Base-by-base conservation (phyloP, 2,113 vertebrate genomes). In the Xyrauchen texanus region DNA sequence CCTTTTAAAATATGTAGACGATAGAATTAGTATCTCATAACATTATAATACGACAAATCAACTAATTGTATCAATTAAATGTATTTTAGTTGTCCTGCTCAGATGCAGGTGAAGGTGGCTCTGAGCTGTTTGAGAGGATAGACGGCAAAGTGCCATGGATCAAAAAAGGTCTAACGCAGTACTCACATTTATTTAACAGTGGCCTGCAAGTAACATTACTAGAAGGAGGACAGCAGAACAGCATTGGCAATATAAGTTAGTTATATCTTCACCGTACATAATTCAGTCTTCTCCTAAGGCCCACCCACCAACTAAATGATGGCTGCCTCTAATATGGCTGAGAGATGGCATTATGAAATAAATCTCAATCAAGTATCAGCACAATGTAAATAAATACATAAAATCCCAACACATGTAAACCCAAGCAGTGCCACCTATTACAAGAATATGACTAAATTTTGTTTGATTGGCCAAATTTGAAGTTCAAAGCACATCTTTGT, bases 181-280 rank as follows among this genome's bases (percentile, higher is more conserved):
- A 96, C 94, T 97, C 95, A 96, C 95, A 97, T 96, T 94, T 94
- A 96, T 94, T 96, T 93, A 96, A 96, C 94, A 97, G 93, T 96
- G 94, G 93, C 95, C 96, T 94, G 95, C 94, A 95, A 95, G 94
- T 96, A 96, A 96, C 93, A 96, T 94, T 95, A 95, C 95, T 96
- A 97, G 90, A 91, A 92, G 88, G 96, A 95, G 96, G 94, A 95
- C 93, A 94, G 95, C 94, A 96, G 92, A 95, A 96, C 93, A 96
- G 94, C 93, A 95, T 93, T 95, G 93, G 94, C 93, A 95, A 93
- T 95, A 93, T 94, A 81, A 93, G 94, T 44, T 92, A 94, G 94
- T 95, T 95, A 96, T 95, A 94, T 93, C 93, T 89, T 84, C 87
- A 83, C 93, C 91, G 94, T 92, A 91, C 94, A 94, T 93, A 92